Percentiles rank a stretch among this genome's conserved stretches.
Evolutionary conservation across 2,113 vertebrate species (phyloP).

Genomic region (Eudyptes chrysolophus): DNA sequence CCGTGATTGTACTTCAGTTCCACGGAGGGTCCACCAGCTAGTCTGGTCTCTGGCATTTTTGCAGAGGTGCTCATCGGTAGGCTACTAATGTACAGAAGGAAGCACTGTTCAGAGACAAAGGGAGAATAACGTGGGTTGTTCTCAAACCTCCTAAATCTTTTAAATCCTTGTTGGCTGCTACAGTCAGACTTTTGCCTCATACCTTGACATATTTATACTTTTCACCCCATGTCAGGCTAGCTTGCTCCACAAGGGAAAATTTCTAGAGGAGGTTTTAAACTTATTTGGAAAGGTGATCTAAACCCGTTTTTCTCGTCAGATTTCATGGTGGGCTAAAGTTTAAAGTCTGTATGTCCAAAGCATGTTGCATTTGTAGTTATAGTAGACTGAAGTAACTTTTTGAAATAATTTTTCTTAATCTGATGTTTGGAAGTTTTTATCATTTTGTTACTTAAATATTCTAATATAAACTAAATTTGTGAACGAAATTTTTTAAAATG

Average conservation of each 20-base stretch:
- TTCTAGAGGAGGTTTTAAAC: slow-evolving; percentile 6
- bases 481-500: not conserved
- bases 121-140: not conserved
- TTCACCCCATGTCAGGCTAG: not conserved
- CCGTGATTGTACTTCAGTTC: not conserved
- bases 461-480: slow-evolving; percentile 1
- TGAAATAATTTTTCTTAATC: not conserved
- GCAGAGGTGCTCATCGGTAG: not conserved
- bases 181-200: not conserved
- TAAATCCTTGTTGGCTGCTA: not conserved
- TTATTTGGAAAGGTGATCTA: not conserved
- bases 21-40: not conserved
- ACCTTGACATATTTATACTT: not conserved
- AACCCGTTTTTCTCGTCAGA: not conserved
- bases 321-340: not conserved
- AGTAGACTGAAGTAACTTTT: not conserved
- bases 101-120: not conserved
- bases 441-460: slow-evolving; percentile 26
- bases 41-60: not conserved
- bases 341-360: slow-evolving; percentile 24
- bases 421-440: slow-evolving; percentile 10
- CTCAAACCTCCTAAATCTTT: not conserved
- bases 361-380: slow-evolving; percentile 21
- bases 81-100: not conserved
- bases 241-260: not conserved